Evolutionary conservation across 2,888 invertebrate species (phyloP).

Genomic region (Polyommatus iphigenia): DNA sequence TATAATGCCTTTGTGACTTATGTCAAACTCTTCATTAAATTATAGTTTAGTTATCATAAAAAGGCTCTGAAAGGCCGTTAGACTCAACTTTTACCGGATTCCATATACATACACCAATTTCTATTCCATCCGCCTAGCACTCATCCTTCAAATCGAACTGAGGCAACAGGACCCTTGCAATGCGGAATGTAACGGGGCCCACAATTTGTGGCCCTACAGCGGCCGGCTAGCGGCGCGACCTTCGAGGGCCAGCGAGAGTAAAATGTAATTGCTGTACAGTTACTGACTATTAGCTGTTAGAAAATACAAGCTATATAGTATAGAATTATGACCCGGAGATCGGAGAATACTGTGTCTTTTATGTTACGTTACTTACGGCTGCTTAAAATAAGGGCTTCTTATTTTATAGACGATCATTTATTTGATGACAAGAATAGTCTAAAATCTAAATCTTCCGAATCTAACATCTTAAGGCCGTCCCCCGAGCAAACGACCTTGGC

Average conservation of each 20-base stretch:
- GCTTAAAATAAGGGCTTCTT: too few species aligned
- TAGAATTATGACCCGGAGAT: neutral
- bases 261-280: neutral
- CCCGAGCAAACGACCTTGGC: too few species aligned
- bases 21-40: too few species aligned
- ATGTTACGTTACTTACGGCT: too few species aligned
- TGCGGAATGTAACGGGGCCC: conserved; percentile 44
- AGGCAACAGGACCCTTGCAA: conserved; percentile 36
- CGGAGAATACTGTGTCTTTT: neutral
- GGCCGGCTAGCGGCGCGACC: conserved; percentile 26
- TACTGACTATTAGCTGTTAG: neutral
- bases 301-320: neutral
- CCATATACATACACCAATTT: neutral
- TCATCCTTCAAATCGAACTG: neutral
- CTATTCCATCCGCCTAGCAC: neutral
- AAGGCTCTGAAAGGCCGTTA: neutral
- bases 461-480: too few species aligned
- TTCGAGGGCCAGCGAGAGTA: conserved; percentile 14
- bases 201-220: conserved; percentile 39
- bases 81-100: neutral
- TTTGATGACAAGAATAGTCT: too few species aligned
- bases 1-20: too few species aligned
- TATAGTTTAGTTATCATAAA: too few species aligned
- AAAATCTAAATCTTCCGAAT: too few species aligned
- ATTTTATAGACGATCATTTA: too few species aligned